Base-by-base conservation (phyloP, 2,888 invertebrate genomes). In the Sialis lutaria region DNA sequence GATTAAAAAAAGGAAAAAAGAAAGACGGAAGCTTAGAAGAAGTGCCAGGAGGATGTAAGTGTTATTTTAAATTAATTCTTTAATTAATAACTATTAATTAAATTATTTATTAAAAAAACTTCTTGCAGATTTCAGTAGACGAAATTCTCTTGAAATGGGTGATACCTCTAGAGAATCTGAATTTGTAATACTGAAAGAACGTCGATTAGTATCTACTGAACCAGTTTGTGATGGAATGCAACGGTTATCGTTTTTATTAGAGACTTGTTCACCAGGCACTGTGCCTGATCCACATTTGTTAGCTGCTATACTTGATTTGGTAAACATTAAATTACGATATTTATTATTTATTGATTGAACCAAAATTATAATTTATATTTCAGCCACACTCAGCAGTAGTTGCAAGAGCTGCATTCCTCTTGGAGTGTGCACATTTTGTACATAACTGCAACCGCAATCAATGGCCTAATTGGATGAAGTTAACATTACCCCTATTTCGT, bases 401-500 rank as follows among this genome's bases (percentile, higher is more conserved):
- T 0, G 80, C 93, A 1, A 72, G 96, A 60, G 97, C 98, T 4
- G 82, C 90, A 0, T 75, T 97, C 46, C 67, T 97, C 6, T 65
- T 99, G 50, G 98, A 99, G 65, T 96, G 96, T 63, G 86, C 95
- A 0, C 85, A 95, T 62, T 86, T 97, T 55, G 96, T 99, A 2
- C 95, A 97, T 60, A 81, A 90, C 53, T 99, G 98, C 64, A 98
- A 97, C 64, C 89, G 90, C 60, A 96, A 96, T 0, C 91, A 93
- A 55, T 98, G 98, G 98, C 97, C 98, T 0, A 79, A 83, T 47
- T 98, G 98, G 96, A 87, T 96, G 77, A 92, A 92, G 64, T 77
- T 89, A 6, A 87, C 84, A 59, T 70, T 81, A 51, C 78, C 82
- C 6, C 75, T 82, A 58, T 82, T 81, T 60, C 70, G 85, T 42